Base-by-base conservation (phyloP, 1,140 invertebrate genomes). In the Chelonus insularis region DNA sequence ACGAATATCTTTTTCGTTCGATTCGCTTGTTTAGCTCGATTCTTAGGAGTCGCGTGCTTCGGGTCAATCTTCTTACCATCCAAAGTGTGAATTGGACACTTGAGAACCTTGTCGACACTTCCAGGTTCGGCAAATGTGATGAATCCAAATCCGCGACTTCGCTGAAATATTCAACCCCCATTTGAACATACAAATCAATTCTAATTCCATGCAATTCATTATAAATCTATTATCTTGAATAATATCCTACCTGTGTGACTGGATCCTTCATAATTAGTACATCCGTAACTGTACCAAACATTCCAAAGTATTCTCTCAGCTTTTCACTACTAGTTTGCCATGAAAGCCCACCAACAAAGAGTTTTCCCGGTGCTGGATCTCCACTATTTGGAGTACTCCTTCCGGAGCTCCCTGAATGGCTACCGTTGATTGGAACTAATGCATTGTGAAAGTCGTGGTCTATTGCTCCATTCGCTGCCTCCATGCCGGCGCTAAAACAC, bases 11-110 rank as follows among this genome's bases (percentile, higher is more conserved):
- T 95, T 81, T 95, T 94, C 59, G 93, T 95, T 72, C 92, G 90
- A 75, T 92, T 92, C 37, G 90, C 88, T 67, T 88, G 87, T 69
- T 91, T 92, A 23, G 90, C 91, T n/a, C 91, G 86, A 67, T 93
- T 93, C 79, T 95, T 94, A 52, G 93, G 93, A 32, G 93, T 95
- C 52, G 93, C 93, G 83, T 94, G 93, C 72, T 95, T 95, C 16
- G 93, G 93, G 78, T 95, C 93, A 73, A 95, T 95, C 82, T 95
- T 95, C 84, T 96, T 96, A 59, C 94, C 94, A 78, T 96, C 94
- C 61, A 97, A 84, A 56, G 92, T 94, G 85, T 96, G 94, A 63
- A 94, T 92, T 54, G 93, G 92, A 68, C 91, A 90, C 79, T 91
- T 90, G 50, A 95, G 86, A 51, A 95, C 93, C 79, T 94, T 93